phyloP scores from a whole-genome alignment of 1,140 invertebrate species.

The Apis laboriosa region DNA sequence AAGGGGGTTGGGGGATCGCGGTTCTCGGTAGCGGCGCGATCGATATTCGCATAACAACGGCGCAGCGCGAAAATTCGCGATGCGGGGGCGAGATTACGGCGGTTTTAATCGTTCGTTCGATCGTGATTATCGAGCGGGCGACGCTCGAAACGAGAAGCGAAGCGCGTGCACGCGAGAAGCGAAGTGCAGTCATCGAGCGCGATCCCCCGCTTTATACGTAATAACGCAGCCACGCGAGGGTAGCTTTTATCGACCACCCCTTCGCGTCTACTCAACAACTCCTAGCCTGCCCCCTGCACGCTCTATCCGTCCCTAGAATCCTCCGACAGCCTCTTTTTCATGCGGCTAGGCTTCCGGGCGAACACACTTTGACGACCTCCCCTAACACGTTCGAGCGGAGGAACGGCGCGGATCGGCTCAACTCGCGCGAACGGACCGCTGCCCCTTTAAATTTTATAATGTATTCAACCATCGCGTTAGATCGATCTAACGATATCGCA shows the following conservation, averaged over 20 bases:
- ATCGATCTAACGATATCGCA: not conserved
- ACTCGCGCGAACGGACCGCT: slow-evolving; percentile 32
- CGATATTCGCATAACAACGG: slow-evolving; percentile 49
- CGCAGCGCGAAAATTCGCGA: slow-evolving; percentile 21
- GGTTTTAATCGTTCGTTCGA: slow-evolving; percentile 60
- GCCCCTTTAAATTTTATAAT: slow-evolving; percentile 52
- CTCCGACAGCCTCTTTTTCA: slow-evolving; percentile 31
- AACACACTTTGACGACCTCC: slow-evolving; percentile 49
- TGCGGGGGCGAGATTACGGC: slow-evolving; percentile 20
- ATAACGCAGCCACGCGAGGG: slow-evolving; percentile 65
- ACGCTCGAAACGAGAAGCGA: not conserved
- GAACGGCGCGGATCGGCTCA: slow-evolving; percentile 24
- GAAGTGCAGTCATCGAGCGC: slow-evolving; percentile 56
- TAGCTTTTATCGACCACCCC: slow-evolving; percentile 65
- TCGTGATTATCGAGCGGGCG: slow-evolving; percentile 52
- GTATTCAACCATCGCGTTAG: not conserved
- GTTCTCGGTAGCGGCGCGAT: not conserved
- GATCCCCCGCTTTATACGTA: slow-evolving; percentile 64
- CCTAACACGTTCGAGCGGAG: slow-evolving; percentile 42
- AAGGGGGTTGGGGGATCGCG: slow-evolving; percentile 10
- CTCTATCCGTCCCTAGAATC: slow-evolving; percentile 20
- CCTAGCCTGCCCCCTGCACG: slow-evolving; percentile 36
- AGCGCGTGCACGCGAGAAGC: slow-evolving; percentile 35
- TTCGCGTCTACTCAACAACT: slow-evolving; percentile 40
- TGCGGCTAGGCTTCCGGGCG: slow-evolving; percentile 21